Evolutionary conservation across 2,888 invertebrate genomes (phyloP), one percentile per base, ranked within the genome.

Genomic region (Acronicta alni): DNA sequence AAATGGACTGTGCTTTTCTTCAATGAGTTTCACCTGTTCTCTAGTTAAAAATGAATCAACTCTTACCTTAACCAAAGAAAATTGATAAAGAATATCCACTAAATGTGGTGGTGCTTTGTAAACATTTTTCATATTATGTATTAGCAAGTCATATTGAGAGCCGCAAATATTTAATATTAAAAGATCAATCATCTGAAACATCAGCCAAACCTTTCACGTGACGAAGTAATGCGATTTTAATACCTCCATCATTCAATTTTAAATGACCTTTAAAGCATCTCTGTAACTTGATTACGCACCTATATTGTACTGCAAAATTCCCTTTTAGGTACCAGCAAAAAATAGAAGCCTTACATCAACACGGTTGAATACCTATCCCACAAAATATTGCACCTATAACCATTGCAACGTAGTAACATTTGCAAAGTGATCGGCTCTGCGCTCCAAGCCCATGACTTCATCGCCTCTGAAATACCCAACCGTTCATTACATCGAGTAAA

Each of bases 391-490:
- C 12, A 38, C 42, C 41, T 41, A 23, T 52, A 52, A 63, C 48
- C 32, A 47, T 18, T 26, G 20, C 47, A 51, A 38, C 5, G 32
- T 20, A 44, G 51, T 42, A 51, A 52, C 17, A 38, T 51, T 39
- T 59, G 51, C 47, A 71, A 72, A 72, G 32, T 61, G 46, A 43
- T 69, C 14, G 45, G 38, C 30, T 30, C 20, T 26, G 39, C 26
- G 35, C 35, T 48, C 15, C 42, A 17, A 48, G 41, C 15, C 26
- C 12, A 72, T 69, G 66, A 76, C 56, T 55, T 77, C 63, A 74
- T 71, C 67, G 39, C n/a, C 48, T 57, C 49, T 65, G 64, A 73
- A 74, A 80, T 78, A 76, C 70, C 67, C 77, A 75, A 23, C 48
- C 49, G 67, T 68, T 65, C 57, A 35, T 35, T 63, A 57, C 38